Conservation (phyloP, 2,888 invertebrate species). For the Eristalis intricaria region DNA sequence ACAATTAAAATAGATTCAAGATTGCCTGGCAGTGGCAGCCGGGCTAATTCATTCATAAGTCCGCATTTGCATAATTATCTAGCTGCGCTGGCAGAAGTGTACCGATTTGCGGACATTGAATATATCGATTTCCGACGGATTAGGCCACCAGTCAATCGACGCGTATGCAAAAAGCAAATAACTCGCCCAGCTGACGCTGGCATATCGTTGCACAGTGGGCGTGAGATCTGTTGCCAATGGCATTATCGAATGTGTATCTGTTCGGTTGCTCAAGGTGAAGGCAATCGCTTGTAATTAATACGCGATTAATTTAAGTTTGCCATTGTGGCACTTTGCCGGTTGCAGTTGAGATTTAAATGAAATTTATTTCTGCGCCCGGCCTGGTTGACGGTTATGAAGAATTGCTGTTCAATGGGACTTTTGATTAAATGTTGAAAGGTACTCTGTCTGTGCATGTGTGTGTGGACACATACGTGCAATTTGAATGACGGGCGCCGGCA, state of each 20-base stretch:
- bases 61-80: slow-evolving; percentile 67
- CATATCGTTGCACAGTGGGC: slow-evolving; percentile 58
- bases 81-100: slow-evolving; percentile 42
- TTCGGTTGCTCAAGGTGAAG: slow-evolving; percentile 57
- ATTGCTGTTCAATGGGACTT: background rate
- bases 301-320: slow-evolving; percentile 54
- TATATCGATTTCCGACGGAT: slow-evolving; percentile 30
- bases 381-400: slow-evolving; percentile 40
- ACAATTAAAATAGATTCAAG: slow-evolving; percentile 58
- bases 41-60: slow-evolving; percentile 66
- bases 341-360: slow-evolving; percentile 35
- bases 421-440: too few relatives aligned
- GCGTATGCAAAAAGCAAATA: slow-evolving; percentile 44
- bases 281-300: slow-evolving; percentile 59
- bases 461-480: background rate
- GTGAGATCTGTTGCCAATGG: slow-evolving; percentile 66
- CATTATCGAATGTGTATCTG: slow-evolving; percentile 16
- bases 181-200: slow-evolving; percentile 29
- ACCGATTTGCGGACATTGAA: slow-evolving; percentile 36
- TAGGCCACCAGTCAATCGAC: slow-evolving; percentile 4
- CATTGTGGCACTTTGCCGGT: slow-evolving; percentile 34
- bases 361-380: slow-evolving; percentile 24
- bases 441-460: background rate
- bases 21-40: slow-evolving; percentile 32
- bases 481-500: background rate